Evolutionary conservation across 2,888 invertebrate species (phyloP).

Genomic region (Ectropis crepuscularia): DNA sequence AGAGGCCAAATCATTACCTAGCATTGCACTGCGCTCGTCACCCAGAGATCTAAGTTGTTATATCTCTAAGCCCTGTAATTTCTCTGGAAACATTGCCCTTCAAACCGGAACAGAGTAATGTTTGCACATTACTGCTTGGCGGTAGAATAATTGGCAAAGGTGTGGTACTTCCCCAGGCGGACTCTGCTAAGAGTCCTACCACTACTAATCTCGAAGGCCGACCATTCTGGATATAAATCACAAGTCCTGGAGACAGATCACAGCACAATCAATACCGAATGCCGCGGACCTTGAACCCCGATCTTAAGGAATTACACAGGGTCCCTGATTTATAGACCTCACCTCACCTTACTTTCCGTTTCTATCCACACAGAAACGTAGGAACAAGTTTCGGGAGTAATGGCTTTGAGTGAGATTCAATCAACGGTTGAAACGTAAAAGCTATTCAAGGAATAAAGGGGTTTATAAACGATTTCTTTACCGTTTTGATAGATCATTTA

Average conservation of each 20-base stretch:
- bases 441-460: background rate
- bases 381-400: conserved; percentile 16
- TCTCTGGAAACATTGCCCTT: too few relatives aligned
- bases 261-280: conserved; percentile 24
- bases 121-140: too few relatives aligned
- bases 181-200: too few relatives aligned
- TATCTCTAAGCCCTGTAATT: too few relatives aligned
- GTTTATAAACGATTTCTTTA: too few relatives aligned
- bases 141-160: too few relatives aligned
- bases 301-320: conserved; percentile 34
- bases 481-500: too few relatives aligned
- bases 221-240: conserved; percentile 23
- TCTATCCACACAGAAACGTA: conserved; percentile 21
- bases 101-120: too few relatives aligned
- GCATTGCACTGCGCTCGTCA: too few relatives aligned
- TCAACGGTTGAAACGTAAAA: conserved; percentile 1
- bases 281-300: conserved; percentile 22
- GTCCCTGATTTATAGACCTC: conserved; percentile 35
- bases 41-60: too few relatives aligned
- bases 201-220: conserved; percentile 4
- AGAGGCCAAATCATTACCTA: too few relatives aligned
- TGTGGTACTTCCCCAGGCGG: too few relatives aligned
- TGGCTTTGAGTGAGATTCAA: conserved; percentile 13
- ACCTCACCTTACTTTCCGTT: conserved; percentile 35
- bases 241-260: conserved; percentile 16